A percentile compares a stretch with the other conserved stretches of the same genome.
These are phyloP conservation scores for Drosophila mulleri DNA, from an alignment of 2,888 invertebrate genomes.

Conservation along the genomic window DNA sequence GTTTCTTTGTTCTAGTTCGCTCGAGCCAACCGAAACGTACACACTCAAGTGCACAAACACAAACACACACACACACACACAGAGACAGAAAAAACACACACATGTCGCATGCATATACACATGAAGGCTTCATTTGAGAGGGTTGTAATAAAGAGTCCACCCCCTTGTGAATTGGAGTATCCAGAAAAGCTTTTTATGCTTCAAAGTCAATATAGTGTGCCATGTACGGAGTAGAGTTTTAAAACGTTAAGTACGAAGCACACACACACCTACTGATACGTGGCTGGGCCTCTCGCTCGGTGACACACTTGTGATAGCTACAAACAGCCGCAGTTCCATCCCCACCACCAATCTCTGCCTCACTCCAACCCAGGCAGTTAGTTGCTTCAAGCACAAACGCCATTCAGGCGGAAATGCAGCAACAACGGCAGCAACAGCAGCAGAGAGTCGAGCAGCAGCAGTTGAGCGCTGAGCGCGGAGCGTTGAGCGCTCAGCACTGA, in stretches of 20 bases:
- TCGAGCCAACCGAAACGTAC: background rate
- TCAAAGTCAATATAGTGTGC: slow-evolving; percentile 79
- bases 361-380: slow-evolving; percentile 54
- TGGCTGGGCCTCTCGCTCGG: slow-evolving; percentile 22
- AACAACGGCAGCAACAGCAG: slow-evolving; percentile 35
- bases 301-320: slow-evolving; percentile 46
- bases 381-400: slow-evolving; percentile 70
- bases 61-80: slow-evolving; percentile 13
- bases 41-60: slow-evolving; percentile 13
- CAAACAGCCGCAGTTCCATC: slow-evolving; percentile 5
- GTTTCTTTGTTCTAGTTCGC: slow-evolving; percentile 20
- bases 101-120: slow-evolving; percentile 15
- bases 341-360: background rate
- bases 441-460: slow-evolving; percentile 2
- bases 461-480: slow-evolving; percentile 7
- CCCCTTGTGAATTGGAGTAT: slow-evolving; percentile 68
- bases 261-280: slow-evolving; percentile 1
- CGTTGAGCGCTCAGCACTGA: slow-evolving; percentile 17
- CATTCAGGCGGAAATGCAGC: slow-evolving; percentile 82
- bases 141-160: slow-evolving; percentile 65
- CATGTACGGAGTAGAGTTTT: slow-evolving; percentile 72
- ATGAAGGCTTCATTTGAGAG: slow-evolving; percentile 35
- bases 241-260: slow-evolving; percentile 69
- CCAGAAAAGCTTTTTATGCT: slow-evolving; percentile 78
- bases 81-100: slow-evolving; percentile 9